Evolutionary conservation across 37 sponge, comb jelly and placozoan species (phyloP).

Genomic region (Diacarnus erythraeanus): DNA sequence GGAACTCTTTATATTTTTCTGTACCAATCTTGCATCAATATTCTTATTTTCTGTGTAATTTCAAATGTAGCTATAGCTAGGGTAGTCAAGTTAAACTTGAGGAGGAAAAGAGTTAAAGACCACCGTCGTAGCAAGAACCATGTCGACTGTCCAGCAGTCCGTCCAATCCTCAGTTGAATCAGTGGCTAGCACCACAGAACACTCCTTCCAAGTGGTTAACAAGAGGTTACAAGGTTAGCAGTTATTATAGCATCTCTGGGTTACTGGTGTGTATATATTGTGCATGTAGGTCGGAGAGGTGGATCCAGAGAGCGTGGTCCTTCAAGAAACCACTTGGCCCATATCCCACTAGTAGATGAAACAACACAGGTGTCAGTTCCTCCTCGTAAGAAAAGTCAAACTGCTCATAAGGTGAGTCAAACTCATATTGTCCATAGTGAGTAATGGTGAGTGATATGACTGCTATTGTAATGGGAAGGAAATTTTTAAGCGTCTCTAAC

Average conservation of each 20-base stretch:
- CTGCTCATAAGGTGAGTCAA: neutral
- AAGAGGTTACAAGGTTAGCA: neutral
- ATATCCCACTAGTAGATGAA: neutral
- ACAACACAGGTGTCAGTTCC: no score
- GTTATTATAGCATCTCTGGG: neutral
- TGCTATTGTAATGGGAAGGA: no score
- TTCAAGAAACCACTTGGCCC: neutral
- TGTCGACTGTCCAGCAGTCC: neutral
- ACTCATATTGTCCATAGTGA: no score
- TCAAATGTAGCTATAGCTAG: neutral
- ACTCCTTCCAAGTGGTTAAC: constrained; percentile 39
- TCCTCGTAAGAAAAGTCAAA: neutral
- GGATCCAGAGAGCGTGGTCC: neutral
- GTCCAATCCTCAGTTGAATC: neutral
- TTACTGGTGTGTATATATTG: neutral
- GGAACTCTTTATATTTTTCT: neutral
- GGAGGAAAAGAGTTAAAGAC: neutral
- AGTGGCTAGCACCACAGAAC: constrained; percentile 6
- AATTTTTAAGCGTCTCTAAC: no score
- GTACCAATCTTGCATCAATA: neutral
- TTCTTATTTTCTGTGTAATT: neutral
- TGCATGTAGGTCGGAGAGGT: neutral
- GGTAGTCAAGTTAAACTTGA: neutral
- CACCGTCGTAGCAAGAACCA: neutral
- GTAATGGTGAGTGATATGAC: no score